Conservation (phyloP, 2,113 vertebrate genomes). For the Jaculus jaculus region DNA sequence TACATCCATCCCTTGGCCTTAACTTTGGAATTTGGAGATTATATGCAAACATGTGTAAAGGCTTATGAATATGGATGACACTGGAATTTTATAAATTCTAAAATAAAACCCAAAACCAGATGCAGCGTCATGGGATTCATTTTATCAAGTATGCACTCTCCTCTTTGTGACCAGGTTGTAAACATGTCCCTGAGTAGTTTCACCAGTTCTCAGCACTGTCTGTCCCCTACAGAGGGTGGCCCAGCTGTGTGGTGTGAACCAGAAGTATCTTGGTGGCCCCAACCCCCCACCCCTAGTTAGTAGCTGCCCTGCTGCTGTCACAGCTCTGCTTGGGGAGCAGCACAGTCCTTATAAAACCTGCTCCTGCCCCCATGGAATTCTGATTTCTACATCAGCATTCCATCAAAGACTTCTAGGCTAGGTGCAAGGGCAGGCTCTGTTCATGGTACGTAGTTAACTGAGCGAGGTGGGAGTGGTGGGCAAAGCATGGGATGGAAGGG, state of each 20-base stretch:
- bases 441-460: rapidly evolving
- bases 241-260: not conserved
- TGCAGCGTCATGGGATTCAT: conserved; percentile 61
- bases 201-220: not conserved
- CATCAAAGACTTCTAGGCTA: too few species aligned
- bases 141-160: not conserved
- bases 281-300: too few species aligned
- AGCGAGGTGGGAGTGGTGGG: rapidly evolving
- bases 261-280: not conserved
- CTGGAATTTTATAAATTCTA: conserved; percentile 98
- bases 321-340: not conserved
- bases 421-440: too few species aligned
- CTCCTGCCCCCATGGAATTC: not conserved
- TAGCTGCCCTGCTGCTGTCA: not conserved
- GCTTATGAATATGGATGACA: conserved; percentile 92
- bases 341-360: not conserved
- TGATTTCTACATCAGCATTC: not conserved
- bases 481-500: not conserved
- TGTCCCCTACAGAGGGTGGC: not conserved
- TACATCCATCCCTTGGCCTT: conserved; percentile 95
- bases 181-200: rapidly evolving
- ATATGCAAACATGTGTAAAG: conserved; percentile 95
- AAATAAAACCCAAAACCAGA: conserved; percentile 90
- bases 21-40: conserved; percentile 93
- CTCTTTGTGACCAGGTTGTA: not conserved